phyloP scores from a whole-genome alignment of 2,888 invertebrate species.

The Nemurella pictetii region DNA sequence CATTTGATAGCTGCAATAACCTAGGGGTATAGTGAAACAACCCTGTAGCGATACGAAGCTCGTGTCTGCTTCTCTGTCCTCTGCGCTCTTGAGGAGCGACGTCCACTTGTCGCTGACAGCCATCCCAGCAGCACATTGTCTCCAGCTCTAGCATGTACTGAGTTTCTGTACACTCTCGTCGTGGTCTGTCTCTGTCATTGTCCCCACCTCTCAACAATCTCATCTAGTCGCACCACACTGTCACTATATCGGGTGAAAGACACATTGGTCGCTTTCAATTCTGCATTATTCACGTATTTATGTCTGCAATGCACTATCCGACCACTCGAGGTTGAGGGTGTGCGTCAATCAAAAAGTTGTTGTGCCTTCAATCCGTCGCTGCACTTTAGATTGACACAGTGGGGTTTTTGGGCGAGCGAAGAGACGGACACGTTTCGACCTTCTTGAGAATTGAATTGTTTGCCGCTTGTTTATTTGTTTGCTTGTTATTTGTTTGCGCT shows the following conservation, averaged over 20 bases:
- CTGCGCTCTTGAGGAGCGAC: not conserved
- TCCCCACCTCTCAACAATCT: not conserved
- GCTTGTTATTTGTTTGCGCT: not conserved
- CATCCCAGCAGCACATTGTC: not conserved
- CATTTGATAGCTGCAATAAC: not conserved
- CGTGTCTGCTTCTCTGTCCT: not conserved
- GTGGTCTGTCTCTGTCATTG: not conserved
- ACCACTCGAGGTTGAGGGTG: not conserved
- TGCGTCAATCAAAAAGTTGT: not conserved
- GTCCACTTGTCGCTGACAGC: not conserved
- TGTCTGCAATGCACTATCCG: not conserved
- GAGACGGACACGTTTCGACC: not conserved
- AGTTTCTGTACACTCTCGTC: too few species aligned
- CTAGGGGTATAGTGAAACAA: not conserved
- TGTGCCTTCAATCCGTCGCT: not conserved
- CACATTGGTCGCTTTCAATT: not conserved
- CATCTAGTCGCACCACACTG: not conserved
- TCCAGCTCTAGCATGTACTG: not conserved
- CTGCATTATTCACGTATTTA: not conserved
- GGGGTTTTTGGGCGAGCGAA: not conserved
- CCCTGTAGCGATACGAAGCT: too few species aligned
- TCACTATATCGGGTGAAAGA: not conserved
- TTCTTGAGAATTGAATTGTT: not conserved
- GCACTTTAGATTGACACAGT: not conserved
- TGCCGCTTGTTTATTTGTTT: not conserved